Percentiles rank a stretch among this genome's conserved stretches.
phyloP scores from a whole-genome alignment of 2,888 invertebrate genomes.

The Euphydryas editha region DNA sequence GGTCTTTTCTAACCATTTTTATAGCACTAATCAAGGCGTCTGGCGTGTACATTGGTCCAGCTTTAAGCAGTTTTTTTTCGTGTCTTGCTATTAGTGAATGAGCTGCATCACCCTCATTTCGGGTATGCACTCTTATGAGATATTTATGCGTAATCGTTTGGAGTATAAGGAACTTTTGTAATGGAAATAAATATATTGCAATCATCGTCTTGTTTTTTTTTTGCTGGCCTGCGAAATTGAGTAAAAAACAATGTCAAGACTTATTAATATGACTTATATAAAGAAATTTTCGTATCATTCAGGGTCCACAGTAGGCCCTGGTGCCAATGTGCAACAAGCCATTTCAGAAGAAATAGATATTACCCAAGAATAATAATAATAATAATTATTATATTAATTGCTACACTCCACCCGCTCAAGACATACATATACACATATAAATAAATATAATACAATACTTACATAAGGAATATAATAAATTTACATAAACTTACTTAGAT shows the following conservation, averaged over 20 bases:
- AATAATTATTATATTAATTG: too few species aligned
- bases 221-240: neutral
- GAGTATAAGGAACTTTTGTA: neutral
- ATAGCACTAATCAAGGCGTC: neutral
- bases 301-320: too few species aligned
- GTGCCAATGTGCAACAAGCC: too few species aligned
- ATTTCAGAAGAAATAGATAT: too few species aligned
- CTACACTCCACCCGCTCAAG: too few species aligned
- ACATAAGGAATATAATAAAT: too few species aligned
- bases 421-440: too few species aligned
- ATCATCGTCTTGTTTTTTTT: neutral
- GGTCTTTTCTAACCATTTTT: neutral
- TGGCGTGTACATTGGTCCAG: constrained; percentile 19
- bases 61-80: constrained; percentile 18
- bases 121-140: constrained; percentile 19
- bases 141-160: constrained; percentile 17
- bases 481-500: too few species aligned
- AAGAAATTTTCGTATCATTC: too few species aligned
- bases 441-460: too few species aligned
- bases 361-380: too few species aligned
- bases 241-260: neutral
- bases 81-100: constrained; percentile 23
- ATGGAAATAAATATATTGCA: neutral
- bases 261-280: too few species aligned
- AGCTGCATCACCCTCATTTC: constrained; percentile 23